phyloP scores from a whole-genome alignment of 1,140 invertebrate genomes.

The Aricia agestis region DNA sequence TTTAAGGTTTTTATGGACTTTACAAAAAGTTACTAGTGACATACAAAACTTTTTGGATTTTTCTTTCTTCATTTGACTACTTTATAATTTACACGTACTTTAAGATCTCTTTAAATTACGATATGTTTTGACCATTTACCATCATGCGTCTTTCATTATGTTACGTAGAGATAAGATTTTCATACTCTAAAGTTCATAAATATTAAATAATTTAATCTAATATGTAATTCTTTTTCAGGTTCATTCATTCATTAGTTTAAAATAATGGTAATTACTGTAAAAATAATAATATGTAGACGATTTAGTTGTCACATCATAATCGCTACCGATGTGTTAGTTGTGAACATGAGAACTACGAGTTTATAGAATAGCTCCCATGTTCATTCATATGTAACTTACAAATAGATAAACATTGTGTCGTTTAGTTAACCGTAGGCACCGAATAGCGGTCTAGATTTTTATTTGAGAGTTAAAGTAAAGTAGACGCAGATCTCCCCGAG shows the following conservation, averaged over 20 bases:
- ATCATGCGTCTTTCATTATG: not conserved
- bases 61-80: too few relatives aligned
- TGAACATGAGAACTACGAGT: not conserved
- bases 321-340: conserved; percentile 10
- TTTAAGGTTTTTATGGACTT: too few relatives aligned
- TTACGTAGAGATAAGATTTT: not conserved
- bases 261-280: conserved; percentile 13
- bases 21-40: too few relatives aligned
- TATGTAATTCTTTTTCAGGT: conserved; percentile 1
- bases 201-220: not conserved
- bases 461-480: conserved; percentile 41
- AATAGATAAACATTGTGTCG: conserved; percentile 37
- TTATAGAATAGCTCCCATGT: not conserved
- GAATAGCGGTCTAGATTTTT: conserved; percentile 64
- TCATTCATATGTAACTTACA: conserved; percentile 35
- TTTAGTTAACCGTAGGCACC: conserved; percentile 43
- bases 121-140: too few relatives aligned
- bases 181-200: not conserved
- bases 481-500: conserved; percentile 4
- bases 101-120: too few relatives aligned
- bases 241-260: conserved; percentile 12
- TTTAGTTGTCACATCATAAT: conserved; percentile 1
- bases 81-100: too few relatives aligned
- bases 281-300: conserved; percentile 10
- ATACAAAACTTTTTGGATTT: too few relatives aligned